These are phyloP conservation scores for Battus philenor DNA, from an alignment of 1,140 invertebrate genomes.

Conservation along the genomic window DNA sequence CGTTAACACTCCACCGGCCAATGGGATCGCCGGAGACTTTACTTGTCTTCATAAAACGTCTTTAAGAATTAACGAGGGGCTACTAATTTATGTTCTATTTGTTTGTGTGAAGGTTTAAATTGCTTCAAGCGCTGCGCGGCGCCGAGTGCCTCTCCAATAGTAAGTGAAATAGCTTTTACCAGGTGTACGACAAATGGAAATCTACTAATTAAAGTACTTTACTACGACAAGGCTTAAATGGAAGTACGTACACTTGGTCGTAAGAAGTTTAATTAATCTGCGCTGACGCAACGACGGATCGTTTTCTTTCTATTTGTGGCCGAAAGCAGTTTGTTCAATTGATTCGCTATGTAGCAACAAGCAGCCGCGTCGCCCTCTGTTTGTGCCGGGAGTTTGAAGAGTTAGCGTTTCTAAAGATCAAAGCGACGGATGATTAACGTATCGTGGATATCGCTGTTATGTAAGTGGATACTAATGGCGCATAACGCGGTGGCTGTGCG, in stretches of 20 bases:
- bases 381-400: conserved; percentile 61
- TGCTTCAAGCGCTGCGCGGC: conserved; percentile 15
- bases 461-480: conserved; percentile 53
- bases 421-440: conserved; percentile 55
- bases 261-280: conserved; percentile 69
- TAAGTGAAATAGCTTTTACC: conserved; percentile 67
- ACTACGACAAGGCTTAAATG: conserved; percentile 50
- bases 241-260: conserved; percentile 46
- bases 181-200: conserved; percentile 68
- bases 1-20: conserved; percentile 56
- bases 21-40: conserved; percentile 52
- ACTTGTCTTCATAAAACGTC: conserved; percentile 47
- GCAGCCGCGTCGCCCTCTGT: conserved; percentile 34
- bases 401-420: conserved; percentile 63
- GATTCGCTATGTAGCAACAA: conserved; percentile 47
- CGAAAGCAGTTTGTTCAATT: conserved; percentile 66
- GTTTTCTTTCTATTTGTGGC: conserved; percentile 63
- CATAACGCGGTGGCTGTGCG: conserved; percentile 21
- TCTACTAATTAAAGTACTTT: conserved; percentile 70
- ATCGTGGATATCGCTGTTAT: conserved; percentile 53
- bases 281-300: conserved; percentile 52
- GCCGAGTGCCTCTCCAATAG: conserved; percentile 39
- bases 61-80: conserved; percentile 20
- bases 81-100: conserved; percentile 33
- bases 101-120: conserved; percentile 38